Percentiles rank a stretch among this genome's conserved stretches.
Evolutionary conservation across 1,140 invertebrate genomes (phyloP).

Genomic region (Yoshiicerus persimilis): DNA sequence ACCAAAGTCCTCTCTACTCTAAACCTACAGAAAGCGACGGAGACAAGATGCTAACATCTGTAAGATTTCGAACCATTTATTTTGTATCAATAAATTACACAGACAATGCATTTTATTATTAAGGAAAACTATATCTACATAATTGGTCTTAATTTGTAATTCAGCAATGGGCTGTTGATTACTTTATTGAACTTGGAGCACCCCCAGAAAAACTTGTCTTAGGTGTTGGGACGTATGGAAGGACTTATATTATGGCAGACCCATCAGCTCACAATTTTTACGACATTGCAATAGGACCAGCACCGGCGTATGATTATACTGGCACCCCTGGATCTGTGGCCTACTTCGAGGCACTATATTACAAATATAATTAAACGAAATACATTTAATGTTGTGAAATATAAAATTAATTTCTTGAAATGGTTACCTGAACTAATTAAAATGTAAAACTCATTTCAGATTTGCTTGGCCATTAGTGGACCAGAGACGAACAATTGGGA

Average conservation of each 20-base stretch:
- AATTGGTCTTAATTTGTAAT: background rate
- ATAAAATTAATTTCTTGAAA: background rate
- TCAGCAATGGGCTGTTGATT: constrained; percentile 30
- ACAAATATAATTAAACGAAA: background rate
- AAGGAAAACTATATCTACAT: background rate
- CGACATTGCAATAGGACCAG: background rate
- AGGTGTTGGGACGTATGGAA: constrained; percentile 56
- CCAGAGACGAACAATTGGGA: constrained; percentile 54
- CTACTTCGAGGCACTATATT: background rate
- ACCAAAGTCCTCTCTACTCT: background rate
- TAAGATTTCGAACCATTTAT: no score
- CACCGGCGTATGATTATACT: background rate
- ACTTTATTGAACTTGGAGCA: constrained; percentile 60
- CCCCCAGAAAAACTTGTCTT: constrained; percentile 73
- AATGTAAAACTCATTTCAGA: background rate
- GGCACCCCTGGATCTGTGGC: background rate
- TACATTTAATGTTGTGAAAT: background rate
- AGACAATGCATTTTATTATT: background rate
- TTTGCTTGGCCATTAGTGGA: background rate
- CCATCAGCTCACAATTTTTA: background rate
- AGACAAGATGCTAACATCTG: background rate
- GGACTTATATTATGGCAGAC: background rate
- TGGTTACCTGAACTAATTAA: background rate
- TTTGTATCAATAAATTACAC: no score
- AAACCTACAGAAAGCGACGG: background rate